Conservation (phyloP, 2,888 invertebrate species). For the Acanthococcus lagerstroemiae region DNA sequence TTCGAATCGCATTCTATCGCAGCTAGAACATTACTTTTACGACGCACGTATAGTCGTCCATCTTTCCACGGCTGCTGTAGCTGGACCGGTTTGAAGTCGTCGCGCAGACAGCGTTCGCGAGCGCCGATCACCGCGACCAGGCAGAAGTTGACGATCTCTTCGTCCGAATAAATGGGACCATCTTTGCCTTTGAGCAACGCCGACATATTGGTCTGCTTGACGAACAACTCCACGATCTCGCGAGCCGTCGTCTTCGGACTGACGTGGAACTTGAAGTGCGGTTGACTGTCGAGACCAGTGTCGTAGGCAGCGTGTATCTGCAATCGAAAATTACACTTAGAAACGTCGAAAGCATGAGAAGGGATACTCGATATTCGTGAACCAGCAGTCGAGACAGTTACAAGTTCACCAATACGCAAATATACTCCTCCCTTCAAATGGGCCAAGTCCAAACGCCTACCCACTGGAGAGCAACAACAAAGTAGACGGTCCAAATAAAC, state of each 20-base stretch:
- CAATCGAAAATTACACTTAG: constrained; percentile 37
- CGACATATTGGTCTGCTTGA: constrained; percentile 90
- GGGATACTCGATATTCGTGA: neutral
- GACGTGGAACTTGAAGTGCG: constrained; percentile 86
- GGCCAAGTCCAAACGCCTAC: neutral
- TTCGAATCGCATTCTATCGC: constrained; percentile 80
- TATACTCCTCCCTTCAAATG: neutral
- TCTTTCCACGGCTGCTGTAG: constrained; percentile 94
- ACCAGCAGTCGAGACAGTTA: neutral
- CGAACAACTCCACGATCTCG: constrained; percentile 90
- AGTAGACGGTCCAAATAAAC: too few species aligned
- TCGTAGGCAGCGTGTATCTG: constrained; percentile 95
- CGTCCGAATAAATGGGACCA: constrained; percentile 74
- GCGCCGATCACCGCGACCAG: constrained; percentile 93
- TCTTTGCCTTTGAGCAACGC: constrained; percentile 74
- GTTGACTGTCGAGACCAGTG: constrained; percentile 84
- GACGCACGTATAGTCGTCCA: constrained; percentile 82
- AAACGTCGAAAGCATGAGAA: neutral
- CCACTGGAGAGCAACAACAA: too few species aligned
- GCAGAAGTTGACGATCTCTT: constrained; percentile 79
- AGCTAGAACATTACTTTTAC: constrained; percentile 79
- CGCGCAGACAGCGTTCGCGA: constrained; percentile 81
- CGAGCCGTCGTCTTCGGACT: constrained; percentile 85
- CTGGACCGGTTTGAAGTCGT: constrained; percentile 87
- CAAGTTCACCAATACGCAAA: too few species aligned